Evolutionary conservation across 2,888 invertebrate species (phyloP).

Genomic region (Dryobota labecula): DNA sequence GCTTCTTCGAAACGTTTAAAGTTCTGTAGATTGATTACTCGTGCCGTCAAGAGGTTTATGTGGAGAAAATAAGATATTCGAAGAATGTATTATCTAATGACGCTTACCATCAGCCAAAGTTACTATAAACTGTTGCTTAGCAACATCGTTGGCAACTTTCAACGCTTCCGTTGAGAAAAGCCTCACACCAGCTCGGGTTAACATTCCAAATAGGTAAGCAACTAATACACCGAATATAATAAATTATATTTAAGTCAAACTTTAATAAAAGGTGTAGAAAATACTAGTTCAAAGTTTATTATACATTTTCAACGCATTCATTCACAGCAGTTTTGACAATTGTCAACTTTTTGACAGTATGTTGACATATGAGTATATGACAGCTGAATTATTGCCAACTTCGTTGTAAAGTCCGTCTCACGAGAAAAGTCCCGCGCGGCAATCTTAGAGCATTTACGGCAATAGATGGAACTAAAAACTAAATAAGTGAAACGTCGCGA

Average conservation of each 20-base stretch:
- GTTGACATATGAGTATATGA: background rate
- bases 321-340: too few relatives aligned
- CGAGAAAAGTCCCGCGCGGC: too few relatives aligned
- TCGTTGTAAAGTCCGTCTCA: background rate
- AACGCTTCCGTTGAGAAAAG: conserved; percentile 83
- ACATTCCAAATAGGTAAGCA: conserved; percentile 76
- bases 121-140: conserved; percentile 86
- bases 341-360: conserved; percentile 24
- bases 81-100: background rate
- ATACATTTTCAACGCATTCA: too few relatives aligned
- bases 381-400: background rate
- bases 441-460: too few relatives aligned
- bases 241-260: background rate
- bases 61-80: background rate
- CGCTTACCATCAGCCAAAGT: conserved; percentile 78
- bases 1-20: too few relatives aligned
- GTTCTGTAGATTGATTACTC: background rate
- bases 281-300: background rate
- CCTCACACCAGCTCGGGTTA: conserved; percentile 79
- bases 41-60: background rate
- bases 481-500: too few relatives aligned
- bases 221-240: conserved; percentile 16
- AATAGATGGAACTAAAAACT: too few relatives aligned
- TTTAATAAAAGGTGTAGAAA: background rate
- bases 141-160: conserved; percentile 86